Evolutionary conservation across 2,113 vertebrate genomes (phyloP), one percentile per base, ranked within the genome.

Genomic region (Corythornis cristatus): DNA sequence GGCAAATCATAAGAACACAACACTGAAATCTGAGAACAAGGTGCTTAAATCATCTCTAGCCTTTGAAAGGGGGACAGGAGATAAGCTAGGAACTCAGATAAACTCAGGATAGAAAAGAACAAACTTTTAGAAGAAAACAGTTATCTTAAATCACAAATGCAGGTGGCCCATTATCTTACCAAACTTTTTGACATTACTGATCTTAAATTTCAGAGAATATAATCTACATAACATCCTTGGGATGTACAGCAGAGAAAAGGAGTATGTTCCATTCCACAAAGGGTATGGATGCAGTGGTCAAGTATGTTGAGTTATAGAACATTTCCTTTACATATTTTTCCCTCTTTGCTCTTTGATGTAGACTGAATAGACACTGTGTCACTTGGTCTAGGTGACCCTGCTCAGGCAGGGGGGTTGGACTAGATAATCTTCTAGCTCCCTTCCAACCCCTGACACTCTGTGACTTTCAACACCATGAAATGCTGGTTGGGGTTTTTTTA

Each of bases 231-330:
- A 61, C 80, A 97, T 97, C 17, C 37, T 97, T 45, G 98, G 98
- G 19, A 99, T 98, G 98, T 98, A 97, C 93, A 98, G 98, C 95
- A 98, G 97, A 97, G 98, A 98, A 90, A 97, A 96, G 87, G 98
- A 98, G 29, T 97, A 95, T 88, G 96, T 99, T 70, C 79, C 92
- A 0, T 98, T 99, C 85, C 96, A 83, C 78, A 84, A 61, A 3
- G 77, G 88, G 15, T 98, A 96, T 74, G 83, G 92, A 75, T 98
- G 98, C 92, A 40, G 13, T 14, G 98, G 97, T 81, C 98, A 98
- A 93, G 97, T 98, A 97, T 96, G 74, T 22, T n/a, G 31, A 57
- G 19, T 64, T 61, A n/a, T 29, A 8, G 50, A 68, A 68, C 60
- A n/a, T n/a, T 66, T 71, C 19, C 12, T 66, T 77, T 5, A 13